A percentile compares a stretch with the other conserved stretches of the same genome.
These are phyloP conservation scores for Lepus timidus DNA, from an alignment of 2,113 vertebrate genomes.

Conservation along the genomic window DNA sequence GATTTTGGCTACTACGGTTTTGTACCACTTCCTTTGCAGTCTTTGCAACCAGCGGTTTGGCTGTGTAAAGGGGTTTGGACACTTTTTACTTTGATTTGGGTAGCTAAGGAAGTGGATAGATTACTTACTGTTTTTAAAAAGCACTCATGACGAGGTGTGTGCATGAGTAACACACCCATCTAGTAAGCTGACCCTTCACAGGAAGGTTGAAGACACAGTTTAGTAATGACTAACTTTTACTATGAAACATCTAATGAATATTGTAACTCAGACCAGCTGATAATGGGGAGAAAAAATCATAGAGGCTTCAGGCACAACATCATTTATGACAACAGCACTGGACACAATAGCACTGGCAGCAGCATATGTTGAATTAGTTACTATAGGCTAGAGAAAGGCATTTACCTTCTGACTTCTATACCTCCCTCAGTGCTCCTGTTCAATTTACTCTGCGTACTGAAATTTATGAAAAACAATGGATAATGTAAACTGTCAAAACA, in stretches of 20 bases:
- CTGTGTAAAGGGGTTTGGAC: conserved; percentile 47
- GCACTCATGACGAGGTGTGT: background rate
- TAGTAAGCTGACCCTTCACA: conserved; percentile 14
- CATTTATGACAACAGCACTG: background rate
- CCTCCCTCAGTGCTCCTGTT: background rate
- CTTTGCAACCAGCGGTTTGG: conserved; percentile 26
- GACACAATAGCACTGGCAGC: background rate
- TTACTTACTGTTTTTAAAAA: conserved; percentile 46
- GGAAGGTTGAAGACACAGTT: conserved; percentile 26
- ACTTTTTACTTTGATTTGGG: conserved; percentile 35
- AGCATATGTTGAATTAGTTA: background rate
- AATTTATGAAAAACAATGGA: background rate
- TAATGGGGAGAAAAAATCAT: background rate
- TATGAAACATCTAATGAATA: background rate
- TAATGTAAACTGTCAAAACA: conserved; percentile 44
- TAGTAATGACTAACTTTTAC: background rate
- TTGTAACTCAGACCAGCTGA: background rate
- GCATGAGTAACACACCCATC: background rate
- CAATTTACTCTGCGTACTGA: background rate
- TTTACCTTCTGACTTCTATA: background rate
- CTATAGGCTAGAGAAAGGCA: background rate
- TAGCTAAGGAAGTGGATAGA: conserved; percentile 16
- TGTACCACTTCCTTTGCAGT: conserved; percentile 40
- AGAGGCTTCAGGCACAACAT: background rate
- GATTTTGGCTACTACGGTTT: conserved; percentile 31